Base-by-base conservation (phyloP, 2,797 vertebrate genomes). In the Sebastes jordani region DNA sequence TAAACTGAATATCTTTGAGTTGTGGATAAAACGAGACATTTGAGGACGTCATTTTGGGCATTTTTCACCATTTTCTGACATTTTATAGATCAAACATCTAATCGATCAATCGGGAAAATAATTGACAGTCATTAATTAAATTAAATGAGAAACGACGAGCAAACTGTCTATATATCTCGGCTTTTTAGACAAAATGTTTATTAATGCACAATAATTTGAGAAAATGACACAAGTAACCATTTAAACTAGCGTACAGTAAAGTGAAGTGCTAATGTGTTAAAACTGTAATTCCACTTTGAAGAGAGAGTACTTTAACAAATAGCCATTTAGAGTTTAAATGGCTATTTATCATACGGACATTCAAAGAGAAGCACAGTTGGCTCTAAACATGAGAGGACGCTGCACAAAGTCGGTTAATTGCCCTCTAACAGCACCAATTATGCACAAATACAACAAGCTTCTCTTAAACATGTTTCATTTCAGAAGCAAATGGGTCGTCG, bases 391-490 rank as follows among this genome's bases (percentile, higher is more conserved):
- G 78, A 89, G 82, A 89, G 81, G 71, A 88, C 71, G 73, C 59
- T 76, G 88, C 69, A 87, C 88, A 89, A 78, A 87, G 63, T 88
- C 87, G 89, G 77, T 84, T 95, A 95, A 95, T 94, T 91, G 80
- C 86, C 85, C 88, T 84, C 86, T 89, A 95, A 94, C 87, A 89
- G 88, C 88, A 92, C 74, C 86, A 93, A 93, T 94, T 94, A 93
- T 85, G 88, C 86, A 90, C 74, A 84, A 92, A 94, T 52, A 86
- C 71, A 95, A 91, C 89, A 94, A 83, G 90, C 89, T 89, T 92
- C 80, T 85, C 90, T 93, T 92, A 89, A 95, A 94, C 83, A 82
- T 85, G 81, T 92, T 93, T 91, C 80, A 88, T 87, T 91, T 92
- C 88, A 81, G 86, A 91, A 80, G 89, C 90, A 93, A 94, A 95